A percentile compares a stretch with the other conserved stretches of the same genome.
Evolutionary conservation across 2,113 vertebrate genomes (phyloP).

Genomic region (Ondatra zibethicus): DNA sequence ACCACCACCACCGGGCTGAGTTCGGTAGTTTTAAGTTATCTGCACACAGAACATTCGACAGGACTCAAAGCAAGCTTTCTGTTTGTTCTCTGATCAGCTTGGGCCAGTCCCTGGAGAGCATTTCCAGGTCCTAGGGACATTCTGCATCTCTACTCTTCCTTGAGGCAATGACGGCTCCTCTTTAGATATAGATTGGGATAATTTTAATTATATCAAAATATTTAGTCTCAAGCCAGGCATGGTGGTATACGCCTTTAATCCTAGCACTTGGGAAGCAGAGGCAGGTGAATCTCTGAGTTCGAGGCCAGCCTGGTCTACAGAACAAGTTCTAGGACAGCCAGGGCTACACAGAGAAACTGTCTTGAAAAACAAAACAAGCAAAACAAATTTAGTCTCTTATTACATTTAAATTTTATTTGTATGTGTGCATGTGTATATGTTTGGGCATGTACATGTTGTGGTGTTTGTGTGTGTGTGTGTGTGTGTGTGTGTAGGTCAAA

Average conservation of each 20-base stretch:
- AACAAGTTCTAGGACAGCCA: background rate
- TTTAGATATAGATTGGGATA: background rate
- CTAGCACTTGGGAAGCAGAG: background rate
- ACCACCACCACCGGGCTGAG: too few relatives aligned
- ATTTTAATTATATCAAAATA: constrained; percentile 41
- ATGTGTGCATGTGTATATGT: background rate
- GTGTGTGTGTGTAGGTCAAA: background rate
- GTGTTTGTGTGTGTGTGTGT: background rate
- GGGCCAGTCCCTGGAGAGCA: background rate
- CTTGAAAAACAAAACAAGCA: background rate
- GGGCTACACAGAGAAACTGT: background rate
- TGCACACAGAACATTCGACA: background rate
- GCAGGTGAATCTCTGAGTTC: background rate
- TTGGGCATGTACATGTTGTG: background rate
- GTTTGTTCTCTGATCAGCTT: background rate
- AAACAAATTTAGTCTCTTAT: background rate
- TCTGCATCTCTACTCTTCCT: background rate
- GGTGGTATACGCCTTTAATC: background rate
- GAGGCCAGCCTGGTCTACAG: background rate
- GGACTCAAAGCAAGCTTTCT: background rate
- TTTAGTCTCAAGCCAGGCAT: background rate
- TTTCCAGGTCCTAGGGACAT: background rate
- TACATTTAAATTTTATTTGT: background rate
- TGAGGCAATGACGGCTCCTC: background rate
- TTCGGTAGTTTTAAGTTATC: background rate